Percentiles rank a stretch among this genome's conserved stretches.
Conservation (phyloP, 1,140 invertebrate species). For the Drosophila busckii region DNA sequence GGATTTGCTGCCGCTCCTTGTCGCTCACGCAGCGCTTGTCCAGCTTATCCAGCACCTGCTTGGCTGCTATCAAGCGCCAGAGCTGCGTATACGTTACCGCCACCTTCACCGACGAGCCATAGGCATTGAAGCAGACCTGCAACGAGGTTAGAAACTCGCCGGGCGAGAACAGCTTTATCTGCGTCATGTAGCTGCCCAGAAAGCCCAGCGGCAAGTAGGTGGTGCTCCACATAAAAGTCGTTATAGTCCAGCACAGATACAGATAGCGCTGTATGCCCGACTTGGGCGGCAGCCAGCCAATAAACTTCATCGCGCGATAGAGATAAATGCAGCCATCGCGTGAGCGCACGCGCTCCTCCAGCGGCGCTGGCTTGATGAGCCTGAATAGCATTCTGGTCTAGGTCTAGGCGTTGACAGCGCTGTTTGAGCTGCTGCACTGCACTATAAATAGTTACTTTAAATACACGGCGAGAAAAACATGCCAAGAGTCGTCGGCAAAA, state of each 20-base stretch:
- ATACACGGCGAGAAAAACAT: too few species aligned
- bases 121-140: slow-evolving; percentile 58
- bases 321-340: slow-evolving; percentile 54
- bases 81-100: slow-evolving; percentile 43
- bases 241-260: slow-evolving; percentile 44
- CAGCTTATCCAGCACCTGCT: slow-evolving; percentile 35
- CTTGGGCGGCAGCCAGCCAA: slow-evolving; percentile 54
- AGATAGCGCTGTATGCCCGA: slow-evolving; percentile 37
- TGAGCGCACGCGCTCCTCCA: slow-evolving; percentile 35
- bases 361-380: slow-evolving; percentile 45
- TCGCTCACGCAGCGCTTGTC: slow-evolving; percentile 45
- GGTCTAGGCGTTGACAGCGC: neutral
- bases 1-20: slow-evolving; percentile 47
- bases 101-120: slow-evolving; percentile 53
- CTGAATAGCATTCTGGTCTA: slow-evolving; percentile 41
- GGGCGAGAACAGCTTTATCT: slow-evolving; percentile 46
- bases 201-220: slow-evolving; percentile 51
- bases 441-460: slow-evolving; percentile 50
- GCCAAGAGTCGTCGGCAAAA: too few species aligned
- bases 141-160: slow-evolving; percentile 60
- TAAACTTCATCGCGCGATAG: slow-evolving; percentile 52
- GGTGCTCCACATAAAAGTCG: slow-evolving; percentile 46
- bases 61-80: slow-evolving; percentile 46
- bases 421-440: neutral
- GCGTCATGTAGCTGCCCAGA: slow-evolving; percentile 45